Evolutionary conservation across 2,797 vertebrate species (phyloP).

Genomic region (Parauchenoglanis ngamensis): DNA sequence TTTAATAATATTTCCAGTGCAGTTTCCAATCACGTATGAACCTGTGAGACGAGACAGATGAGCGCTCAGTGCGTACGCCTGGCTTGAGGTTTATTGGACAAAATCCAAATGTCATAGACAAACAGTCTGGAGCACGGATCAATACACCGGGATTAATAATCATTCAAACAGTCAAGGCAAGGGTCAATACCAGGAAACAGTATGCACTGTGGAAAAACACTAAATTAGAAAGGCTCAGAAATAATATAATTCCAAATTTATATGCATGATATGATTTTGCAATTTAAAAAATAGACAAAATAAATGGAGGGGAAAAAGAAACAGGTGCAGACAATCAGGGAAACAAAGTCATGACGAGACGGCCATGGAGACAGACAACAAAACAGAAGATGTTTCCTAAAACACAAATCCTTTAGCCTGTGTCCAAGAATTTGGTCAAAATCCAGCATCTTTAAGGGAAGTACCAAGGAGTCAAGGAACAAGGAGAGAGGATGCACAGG

Average conservation of each 20-base stretch:
- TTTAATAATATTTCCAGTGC: not conserved
- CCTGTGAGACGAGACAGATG: not conserved
- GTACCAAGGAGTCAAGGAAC: not conserved
- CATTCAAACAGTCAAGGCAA: not conserved
- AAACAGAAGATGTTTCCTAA: not conserved
- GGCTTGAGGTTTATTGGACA: not conserved
- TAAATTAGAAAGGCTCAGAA: not conserved
- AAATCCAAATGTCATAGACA: not conserved
- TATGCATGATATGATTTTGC: not conserved
- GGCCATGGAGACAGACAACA: not conserved
- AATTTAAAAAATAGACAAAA: no score
- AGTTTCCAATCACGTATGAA: not conserved
- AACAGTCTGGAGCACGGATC: not conserved
- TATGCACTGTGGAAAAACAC: not conserved
- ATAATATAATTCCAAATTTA: not conserved
- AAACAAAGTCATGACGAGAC: not conserved
- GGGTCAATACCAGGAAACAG: no score
- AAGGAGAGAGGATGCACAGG: not conserved
- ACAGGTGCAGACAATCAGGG: not conserved
- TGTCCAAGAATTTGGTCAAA: not conserved
- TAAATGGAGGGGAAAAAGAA: not conserved
- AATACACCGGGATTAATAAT: constrained; percentile 1
- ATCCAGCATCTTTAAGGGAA: not conserved
- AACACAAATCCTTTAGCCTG: not conserved
- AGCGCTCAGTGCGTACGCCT: not conserved